A percentile compares a stretch with the other conserved stretches of the same genome.
phyloP scores from a whole-genome alignment of 1,140 invertebrate species.

The Heliconius congener region DNA sequence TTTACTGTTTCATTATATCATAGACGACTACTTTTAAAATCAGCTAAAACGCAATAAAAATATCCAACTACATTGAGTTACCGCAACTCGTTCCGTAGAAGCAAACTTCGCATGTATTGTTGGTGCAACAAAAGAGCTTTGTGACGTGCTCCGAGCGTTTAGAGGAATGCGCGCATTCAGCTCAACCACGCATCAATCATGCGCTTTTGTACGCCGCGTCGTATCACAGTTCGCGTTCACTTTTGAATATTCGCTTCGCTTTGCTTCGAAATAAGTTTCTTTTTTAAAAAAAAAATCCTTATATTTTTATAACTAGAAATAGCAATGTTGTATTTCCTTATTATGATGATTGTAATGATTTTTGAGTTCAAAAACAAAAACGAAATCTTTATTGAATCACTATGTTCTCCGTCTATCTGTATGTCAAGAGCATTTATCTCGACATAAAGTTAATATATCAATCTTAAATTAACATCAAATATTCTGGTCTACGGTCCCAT shows the following conservation, averaged over 20 bases:
- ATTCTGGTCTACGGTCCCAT: no score
- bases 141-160: slow-evolving; percentile 31
- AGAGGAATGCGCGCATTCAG: slow-evolving; percentile 40
- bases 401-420: no score
- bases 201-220: slow-evolving; percentile 34
- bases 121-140: slow-evolving; percentile 32
- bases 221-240: slow-evolving; percentile 19
- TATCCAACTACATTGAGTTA: not conserved
- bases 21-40: not conserved
- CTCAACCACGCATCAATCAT: slow-evolving; percentile 40
- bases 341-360: no score
- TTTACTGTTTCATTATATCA: not conserved
- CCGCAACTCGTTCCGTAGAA: slow-evolving; percentile 9
- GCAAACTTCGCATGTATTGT: slow-evolving; percentile 20
- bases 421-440: no score
- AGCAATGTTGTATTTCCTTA: not conserved
- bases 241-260: not conserved
- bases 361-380: no score
- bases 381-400: no score
- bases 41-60: not conserved
- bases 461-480: no score
- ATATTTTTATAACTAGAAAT: not conserved
- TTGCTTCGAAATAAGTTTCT: not conserved
- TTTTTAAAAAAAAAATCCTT: not conserved
- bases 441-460: no score